Conservation (phyloP, 2,113 vertebrate species). For the Apodemus speciosus region DNA sequence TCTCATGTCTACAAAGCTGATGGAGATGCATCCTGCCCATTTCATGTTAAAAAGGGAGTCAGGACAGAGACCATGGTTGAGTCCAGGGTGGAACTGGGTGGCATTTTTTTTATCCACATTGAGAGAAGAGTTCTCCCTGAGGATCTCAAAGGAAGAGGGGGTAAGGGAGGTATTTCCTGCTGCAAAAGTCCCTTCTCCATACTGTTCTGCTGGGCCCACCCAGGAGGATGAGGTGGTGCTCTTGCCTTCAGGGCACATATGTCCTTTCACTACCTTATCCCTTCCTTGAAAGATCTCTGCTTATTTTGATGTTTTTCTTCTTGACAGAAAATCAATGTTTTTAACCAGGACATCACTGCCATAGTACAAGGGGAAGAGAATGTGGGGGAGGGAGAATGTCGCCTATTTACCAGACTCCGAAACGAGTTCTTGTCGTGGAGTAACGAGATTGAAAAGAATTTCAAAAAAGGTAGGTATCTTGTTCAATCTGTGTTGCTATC, state of each 20-base stretch:
- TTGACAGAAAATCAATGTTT: constrained; percentile 88
- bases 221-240: fast-evolving
- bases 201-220: fast-evolving
- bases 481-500: background rate
- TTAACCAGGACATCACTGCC: constrained; percentile 84
- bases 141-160: background rate
- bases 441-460: background rate
- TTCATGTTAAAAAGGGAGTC: background rate
- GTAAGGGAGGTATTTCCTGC: background rate
- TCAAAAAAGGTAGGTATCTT: constrained; percentile 81
- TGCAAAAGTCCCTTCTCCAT: background rate
- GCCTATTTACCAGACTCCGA: constrained; percentile 86
- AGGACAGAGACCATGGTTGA: fast-evolving
- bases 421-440: constrained; percentile 86
- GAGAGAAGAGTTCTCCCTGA: background rate
- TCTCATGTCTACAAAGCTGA: too few relatives aligned
- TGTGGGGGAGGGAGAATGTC: constrained; percentile 59
- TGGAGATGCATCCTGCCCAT: fast-evolving
- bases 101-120: too few relatives aligned
- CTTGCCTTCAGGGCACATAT: background rate
- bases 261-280: background rate
- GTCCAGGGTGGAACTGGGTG: fast-evolving
- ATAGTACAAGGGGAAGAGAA: constrained; percentile 86
- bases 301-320: background rate
- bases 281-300: background rate